Base-by-base conservation (phyloP, 2,888 invertebrate genomes). In the Plebejus argus region DNA sequence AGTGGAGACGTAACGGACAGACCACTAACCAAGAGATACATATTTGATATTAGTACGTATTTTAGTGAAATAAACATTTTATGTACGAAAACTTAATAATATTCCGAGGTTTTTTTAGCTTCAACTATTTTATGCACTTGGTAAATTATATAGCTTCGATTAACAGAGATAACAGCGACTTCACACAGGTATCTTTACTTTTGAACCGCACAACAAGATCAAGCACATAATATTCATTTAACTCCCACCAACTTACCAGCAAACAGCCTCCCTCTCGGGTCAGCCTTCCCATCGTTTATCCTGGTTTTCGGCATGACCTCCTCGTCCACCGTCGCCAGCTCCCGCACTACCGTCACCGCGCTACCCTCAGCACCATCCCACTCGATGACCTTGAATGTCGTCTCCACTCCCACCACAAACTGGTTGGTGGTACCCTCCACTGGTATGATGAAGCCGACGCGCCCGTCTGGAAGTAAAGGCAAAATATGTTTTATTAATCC, bases 241-340 rank as follows among this genome's bases (percentile, higher is more conserved):
- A 33, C 4, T n/a, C n/a, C n/a, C n/a, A n/a, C 28, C 71, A 28
- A 20, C 28, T 49, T 79, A 93, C 97, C 97, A 82, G 96, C 96
- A 94, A 96, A 97, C 39, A 97, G 88, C 76, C 97, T 93, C 35
- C 97, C 97, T n/a, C 89, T 89, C 3, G 96, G 95, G 88, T 97
- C 97, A 76, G 96, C 96, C 90, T 97, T 97, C 58, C 96, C 97
- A 85, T 97, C 97, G 83, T 97, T 98, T 82, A 97, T 94, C 81
- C 97, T 93, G 84, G 96, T 96, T 10, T 84, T 89, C 1, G 91
- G 95, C 5, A 39, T 39, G 10, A 92, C 90, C 76, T 95, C 95
- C 15, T 88, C 86, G 83, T 96, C 96, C 1, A 96, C 95, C 82
- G 95, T 95, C 1, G 93, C 92, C 28, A 96, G 74, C 53, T 86